Conservation (phyloP, 37 sponge, comb jelly and placozoan species). For the Tethya wilhelma region DNA sequence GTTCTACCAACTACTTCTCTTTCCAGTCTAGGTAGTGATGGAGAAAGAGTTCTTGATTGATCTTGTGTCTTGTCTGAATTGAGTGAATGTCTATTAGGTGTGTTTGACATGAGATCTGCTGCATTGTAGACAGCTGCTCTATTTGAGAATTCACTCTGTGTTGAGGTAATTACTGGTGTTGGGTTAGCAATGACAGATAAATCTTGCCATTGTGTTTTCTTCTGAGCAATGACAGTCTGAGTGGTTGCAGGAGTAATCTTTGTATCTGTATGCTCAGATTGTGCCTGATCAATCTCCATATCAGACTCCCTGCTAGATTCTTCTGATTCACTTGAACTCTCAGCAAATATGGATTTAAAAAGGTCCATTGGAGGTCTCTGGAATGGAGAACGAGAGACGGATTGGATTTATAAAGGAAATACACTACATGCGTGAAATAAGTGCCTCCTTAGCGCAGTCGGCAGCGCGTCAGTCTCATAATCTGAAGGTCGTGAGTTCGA, state of each 20-base stretch:
- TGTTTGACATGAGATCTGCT: no score
- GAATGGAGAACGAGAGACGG: background rate
- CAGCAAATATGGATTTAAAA: slow-evolving; percentile 91
- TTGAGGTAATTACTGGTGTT: no score
- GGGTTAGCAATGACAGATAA: slow-evolving; percentile 2
- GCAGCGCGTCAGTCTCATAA: slow-evolving; percentile 99
- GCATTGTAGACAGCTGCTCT: no score
- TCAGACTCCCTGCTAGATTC: slow-evolving; percentile 42
- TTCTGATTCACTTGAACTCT: slow-evolving; percentile 65
- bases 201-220: slow-evolving; percentile 13
- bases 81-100: no score
- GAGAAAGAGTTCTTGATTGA: background rate
- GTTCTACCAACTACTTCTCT: no score
- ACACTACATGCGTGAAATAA: background rate
- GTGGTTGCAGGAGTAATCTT: background rate
- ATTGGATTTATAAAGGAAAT: background rate
- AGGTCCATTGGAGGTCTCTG: slow-evolving; percentile 83
- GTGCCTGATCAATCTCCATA: background rate
- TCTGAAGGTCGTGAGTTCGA: slow-evolving; percentile 99
- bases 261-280: background rate
- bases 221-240: background rate
- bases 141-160: no score
- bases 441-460: slow-evolving; percentile 96
- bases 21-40: slow-evolving; percentile 2
- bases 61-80: no score